Conservation (phyloP, 2,113 vertebrate genomes). For the Centropristis striata region DNA sequence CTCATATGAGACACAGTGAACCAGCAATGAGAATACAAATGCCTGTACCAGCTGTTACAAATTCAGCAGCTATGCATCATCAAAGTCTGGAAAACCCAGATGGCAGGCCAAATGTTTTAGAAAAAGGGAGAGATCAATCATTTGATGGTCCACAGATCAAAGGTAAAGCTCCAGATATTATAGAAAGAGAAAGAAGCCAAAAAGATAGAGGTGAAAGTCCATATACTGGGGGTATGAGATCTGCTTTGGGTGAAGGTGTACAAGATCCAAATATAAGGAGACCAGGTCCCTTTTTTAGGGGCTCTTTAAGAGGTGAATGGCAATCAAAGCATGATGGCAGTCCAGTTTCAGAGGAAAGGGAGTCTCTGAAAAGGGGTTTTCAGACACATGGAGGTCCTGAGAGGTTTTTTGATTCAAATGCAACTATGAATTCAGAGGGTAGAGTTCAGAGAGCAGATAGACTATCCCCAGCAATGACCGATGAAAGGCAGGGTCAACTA, state of each 20-base stretch:
- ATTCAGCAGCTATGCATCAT: conserved; percentile 17
- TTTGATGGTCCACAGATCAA: conserved; percentile 7
- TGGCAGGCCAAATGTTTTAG: conserved; percentile 10
- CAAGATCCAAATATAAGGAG: conserved; percentile 4
- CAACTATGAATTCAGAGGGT: background rate
- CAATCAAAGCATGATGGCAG: conserved; percentile 21
- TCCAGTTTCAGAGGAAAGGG: conserved; percentile 23
- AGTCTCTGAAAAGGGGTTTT: conserved; percentile 6
- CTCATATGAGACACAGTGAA: background rate
- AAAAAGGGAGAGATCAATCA: conserved; percentile 9
- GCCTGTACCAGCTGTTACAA: conserved; percentile 3
- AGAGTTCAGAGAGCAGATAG: background rate
- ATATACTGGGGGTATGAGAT: conserved; percentile 13
- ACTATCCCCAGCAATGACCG: background rate
- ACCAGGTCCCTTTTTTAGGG: conserved; percentile 9
- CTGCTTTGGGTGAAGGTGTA: conserved; percentile 10
- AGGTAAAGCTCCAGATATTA: conserved; percentile 1
- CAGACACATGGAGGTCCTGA: conserved; percentile 16
- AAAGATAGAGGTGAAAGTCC: conserved; percentile 13
- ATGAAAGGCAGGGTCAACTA: conserved; percentile 6
- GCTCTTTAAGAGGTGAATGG: conserved; percentile 12
- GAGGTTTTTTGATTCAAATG: conserved; percentile 20
- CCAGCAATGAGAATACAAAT: conserved; percentile 16
- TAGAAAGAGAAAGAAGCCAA: background rate
- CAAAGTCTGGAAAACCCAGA: conserved; percentile 11